Conservation (phyloP, 2,888 invertebrate species). For the Leptodirus hochenwartii region DNA sequence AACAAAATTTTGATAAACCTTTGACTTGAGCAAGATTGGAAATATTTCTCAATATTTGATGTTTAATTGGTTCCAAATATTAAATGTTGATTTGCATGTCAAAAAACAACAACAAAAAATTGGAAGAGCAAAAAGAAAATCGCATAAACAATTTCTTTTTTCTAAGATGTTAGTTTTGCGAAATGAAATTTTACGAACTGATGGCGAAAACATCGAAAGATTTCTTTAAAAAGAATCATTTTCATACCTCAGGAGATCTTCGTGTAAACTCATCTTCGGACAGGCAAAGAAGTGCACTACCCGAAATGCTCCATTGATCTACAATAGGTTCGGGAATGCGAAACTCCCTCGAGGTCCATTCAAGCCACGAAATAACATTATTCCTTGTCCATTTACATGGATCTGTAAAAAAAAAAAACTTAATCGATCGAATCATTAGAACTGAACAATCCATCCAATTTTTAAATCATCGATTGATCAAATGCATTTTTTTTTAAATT, state of each 20-base stretch:
- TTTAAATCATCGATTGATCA: slow-evolving; percentile 7
- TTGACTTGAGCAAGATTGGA: too few relatives aligned
- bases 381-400: slow-evolving; percentile 71
- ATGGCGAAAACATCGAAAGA: slow-evolving; percentile 5
- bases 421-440: too few relatives aligned
- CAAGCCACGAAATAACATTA: slow-evolving; percentile 78
- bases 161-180: slow-evolving; percentile 3
- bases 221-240: slow-evolving; percentile 1
- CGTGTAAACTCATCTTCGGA: slow-evolving; percentile 74
- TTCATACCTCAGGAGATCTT: slow-evolving; percentile 57
- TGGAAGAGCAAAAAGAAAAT: too few relatives aligned
- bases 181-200: slow-evolving; percentile 7
- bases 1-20: too few relatives aligned
- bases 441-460: slow-evolving; percentile 7
- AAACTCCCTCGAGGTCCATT: slow-evolving; percentile 71
- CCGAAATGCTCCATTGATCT: slow-evolving; percentile 66
- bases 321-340: slow-evolving; percentile 52
- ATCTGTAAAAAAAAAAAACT: slow-evolving; percentile 38
- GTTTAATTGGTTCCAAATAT: too few relatives aligned
- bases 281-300: slow-evolving; percentile 53
- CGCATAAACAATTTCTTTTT: too few relatives aligned
- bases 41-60: too few relatives aligned
- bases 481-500: too few relatives aligned
- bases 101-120: too few relatives aligned
- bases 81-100: too few relatives aligned